Percentiles rank a stretch among this genome's conserved stretches.
phyloP scores from a whole-genome alignment of 2,797 vertebrate genomes.

The Oceanodroma leucorhoa region DNA sequence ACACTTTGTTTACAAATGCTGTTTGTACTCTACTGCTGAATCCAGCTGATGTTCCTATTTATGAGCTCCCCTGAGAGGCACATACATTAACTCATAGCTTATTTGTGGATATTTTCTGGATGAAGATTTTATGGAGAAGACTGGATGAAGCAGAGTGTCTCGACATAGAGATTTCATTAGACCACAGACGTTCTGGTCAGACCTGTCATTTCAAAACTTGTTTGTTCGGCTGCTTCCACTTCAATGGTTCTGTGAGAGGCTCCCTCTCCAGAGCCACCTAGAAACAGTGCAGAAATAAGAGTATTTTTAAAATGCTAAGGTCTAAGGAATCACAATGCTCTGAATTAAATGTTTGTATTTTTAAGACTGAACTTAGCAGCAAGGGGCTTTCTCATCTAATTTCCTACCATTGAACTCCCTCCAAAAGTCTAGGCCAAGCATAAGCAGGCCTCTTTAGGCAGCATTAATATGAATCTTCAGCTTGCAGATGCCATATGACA shows the following conservation, averaged over 20 bases:
- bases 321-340: background rate
- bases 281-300: background rate
- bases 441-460: background rate
- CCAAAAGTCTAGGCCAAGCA: background rate
- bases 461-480: background rate
- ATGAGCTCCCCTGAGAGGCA: background rate
- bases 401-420: background rate
- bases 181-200: background rate
- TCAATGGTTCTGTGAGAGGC: background rate
- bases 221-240: slow-evolving; percentile 27
- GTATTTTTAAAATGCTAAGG: slow-evolving; percentile 12
- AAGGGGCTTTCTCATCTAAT: background rate
- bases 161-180: slow-evolving; percentile 51
- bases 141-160: background rate
- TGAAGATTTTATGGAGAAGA: too few species aligned
- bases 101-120: slow-evolving; percentile 52
- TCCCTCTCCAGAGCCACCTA: slow-evolving; percentile 7
- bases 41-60: slow-evolving; percentile 12
- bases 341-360: slow-evolving; percentile 15
- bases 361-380: slow-evolving; percentile 18
- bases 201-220: slow-evolving; percentile 44
- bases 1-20: background rate
- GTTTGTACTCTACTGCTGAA: background rate
- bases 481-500: background rate
- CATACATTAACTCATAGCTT: background rate